These are phyloP conservation scores for Monoplex corrugatus DNA, from an alignment of 2,888 invertebrate genomes.

Conservation along the genomic window DNA sequence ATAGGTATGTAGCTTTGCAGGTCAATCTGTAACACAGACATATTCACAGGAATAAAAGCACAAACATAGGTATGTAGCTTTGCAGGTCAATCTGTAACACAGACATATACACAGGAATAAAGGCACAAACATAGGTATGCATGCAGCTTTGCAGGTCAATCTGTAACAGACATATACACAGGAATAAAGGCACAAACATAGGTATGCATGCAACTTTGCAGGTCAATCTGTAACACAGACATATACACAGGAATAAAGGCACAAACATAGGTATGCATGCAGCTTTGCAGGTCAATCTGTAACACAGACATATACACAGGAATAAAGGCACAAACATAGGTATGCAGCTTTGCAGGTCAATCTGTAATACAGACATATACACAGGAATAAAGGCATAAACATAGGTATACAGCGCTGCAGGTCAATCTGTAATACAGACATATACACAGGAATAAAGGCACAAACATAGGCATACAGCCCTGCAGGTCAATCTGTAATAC, in stretches of 20 bases:
- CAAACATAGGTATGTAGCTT: not conserved
- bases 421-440: conserved; percentile 72
- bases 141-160: not conserved
- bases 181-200: not conserved
- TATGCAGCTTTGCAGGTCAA: not conserved
- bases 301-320: not conserved
- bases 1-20: not conserved
- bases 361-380: conserved; percentile 1
- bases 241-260: not conserved
- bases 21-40: too few relatives aligned
- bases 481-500: conserved; percentile 76
- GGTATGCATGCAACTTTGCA: not conserved
- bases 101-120: not conserved
- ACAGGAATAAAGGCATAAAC: not conserved
- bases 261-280: not conserved
- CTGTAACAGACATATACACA: too few relatives aligned
- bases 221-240: too few relatives aligned
- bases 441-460: too few relatives aligned
- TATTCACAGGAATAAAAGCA: not conserved
- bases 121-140: not conserved
- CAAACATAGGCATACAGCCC: too few relatives aligned
- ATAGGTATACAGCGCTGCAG: conserved; percentile 58
- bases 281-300: too few relatives aligned
- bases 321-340: not conserved
- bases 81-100: too few relatives aligned